A percentile compares a stretch with the other conserved stretches of the same genome.
These are phyloP conservation scores for Eubasilissa regina DNA, from an alignment of 1,140 invertebrate species.

Conservation along the genomic window DNA sequence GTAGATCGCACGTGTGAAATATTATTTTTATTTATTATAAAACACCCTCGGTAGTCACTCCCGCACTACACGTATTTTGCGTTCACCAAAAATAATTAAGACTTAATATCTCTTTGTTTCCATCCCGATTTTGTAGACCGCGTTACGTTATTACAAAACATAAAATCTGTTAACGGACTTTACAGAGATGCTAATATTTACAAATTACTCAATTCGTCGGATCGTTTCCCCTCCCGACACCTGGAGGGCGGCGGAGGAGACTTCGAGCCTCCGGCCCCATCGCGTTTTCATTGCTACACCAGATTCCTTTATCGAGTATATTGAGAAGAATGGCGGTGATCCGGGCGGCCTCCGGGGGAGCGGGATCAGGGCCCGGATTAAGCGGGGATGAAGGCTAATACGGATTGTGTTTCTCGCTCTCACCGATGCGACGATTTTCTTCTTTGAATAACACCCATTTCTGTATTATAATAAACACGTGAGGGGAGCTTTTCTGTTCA, in stretches of 20 bases:
- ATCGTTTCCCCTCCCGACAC: not conserved
- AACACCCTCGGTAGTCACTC: too few relatives aligned
- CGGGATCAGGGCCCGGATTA: slow-evolving; percentile 14
- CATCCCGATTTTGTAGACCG: too few relatives aligned
- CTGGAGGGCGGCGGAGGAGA: not conserved
- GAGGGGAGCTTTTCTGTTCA: not conserved
- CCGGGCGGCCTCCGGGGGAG: slow-evolving; percentile 24
- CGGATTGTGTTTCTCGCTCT: not conserved
- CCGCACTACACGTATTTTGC: too few relatives aligned
- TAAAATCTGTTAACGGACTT: too few relatives aligned
- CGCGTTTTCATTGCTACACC: slow-evolving; percentile 41
- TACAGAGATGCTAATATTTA: too few relatives aligned
- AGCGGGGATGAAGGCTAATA: slow-evolving; percentile 32
- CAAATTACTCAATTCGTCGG: too few relatives aligned
- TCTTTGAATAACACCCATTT: slow-evolving; percentile 10
- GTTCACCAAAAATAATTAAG: too few relatives aligned
- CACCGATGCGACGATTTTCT: slow-evolving; percentile 7
- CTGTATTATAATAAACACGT: not conserved
- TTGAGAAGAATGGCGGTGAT: slow-evolving; percentile 54
- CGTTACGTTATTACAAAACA: too few relatives aligned
- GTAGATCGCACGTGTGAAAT: too few relatives aligned
- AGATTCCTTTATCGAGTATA: slow-evolving; percentile 53
- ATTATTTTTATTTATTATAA: too few relatives aligned
- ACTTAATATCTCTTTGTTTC: too few relatives aligned
- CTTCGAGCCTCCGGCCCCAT: too few relatives aligned